phyloP scores from a whole-genome alignment of 2,797 vertebrate species.

The Lagorchestes hirsutus region DNA sequence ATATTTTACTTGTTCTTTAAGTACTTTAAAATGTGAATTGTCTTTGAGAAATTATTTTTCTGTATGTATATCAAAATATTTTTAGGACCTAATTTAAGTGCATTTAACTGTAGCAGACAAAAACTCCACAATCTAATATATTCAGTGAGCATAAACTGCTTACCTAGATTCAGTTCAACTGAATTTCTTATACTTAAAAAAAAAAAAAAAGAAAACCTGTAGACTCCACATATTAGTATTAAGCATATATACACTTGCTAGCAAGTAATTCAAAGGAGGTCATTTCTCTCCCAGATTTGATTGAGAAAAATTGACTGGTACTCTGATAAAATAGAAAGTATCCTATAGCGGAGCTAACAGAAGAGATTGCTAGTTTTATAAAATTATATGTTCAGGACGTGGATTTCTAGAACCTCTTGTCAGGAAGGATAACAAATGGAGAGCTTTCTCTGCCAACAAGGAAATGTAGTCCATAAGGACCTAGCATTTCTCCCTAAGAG shows the following conservation, averaged over 20 bases:
- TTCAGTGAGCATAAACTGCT: constrained; percentile 64
- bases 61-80: constrained; percentile 82
- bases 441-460: background rate
- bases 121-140: constrained; percentile 53
- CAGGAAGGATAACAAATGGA: background rate
- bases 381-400: background rate
- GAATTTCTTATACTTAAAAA: constrained; percentile 69
- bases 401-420: background rate
- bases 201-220: constrained; percentile 27
- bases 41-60: constrained; percentile 84
- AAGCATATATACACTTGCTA: constrained; percentile 9
- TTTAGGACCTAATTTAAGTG: constrained; percentile 82
- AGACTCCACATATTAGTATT: constrained; percentile 47
- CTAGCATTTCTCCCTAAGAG: background rate
- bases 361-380: background rate
- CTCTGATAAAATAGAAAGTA: background rate
- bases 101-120: constrained; percentile 77
- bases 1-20: constrained; percentile 72
- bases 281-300: background rate
- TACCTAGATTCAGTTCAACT: constrained; percentile 56
- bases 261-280: constrained; percentile 42
- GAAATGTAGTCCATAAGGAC: background rate
- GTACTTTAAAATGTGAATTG: constrained; percentile 75
- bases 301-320: constrained; percentile 11
- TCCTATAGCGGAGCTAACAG: background rate